Evolutionary conservation across 2,797 vertebrate genomes (phyloP), one percentile per base, ranked within the genome.

Genomic region (Enteromius trimaculatus): DNA sequence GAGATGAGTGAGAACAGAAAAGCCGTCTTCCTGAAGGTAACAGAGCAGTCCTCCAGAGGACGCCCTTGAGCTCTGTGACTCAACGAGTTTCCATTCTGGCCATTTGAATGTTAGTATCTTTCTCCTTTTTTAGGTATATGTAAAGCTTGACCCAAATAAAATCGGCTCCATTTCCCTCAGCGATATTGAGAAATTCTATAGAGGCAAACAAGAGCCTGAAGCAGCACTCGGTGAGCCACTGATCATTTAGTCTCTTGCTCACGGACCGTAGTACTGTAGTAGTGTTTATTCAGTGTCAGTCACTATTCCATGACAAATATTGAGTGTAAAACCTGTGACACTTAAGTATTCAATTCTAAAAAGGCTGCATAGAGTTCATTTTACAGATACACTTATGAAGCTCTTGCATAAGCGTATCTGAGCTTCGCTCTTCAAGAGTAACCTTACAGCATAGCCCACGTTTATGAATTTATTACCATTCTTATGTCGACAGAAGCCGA

Each of bases 111-210:
- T 78, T 44, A 55, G 37, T 49, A 17, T 70, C 39, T 23, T 10
- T 79, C 21, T 80, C 37, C 49, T 39, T 81, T 65, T 26, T 58
- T 68, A 88, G 87, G 87, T 87, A 79, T 88, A 88, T 82, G 66
- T 79, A 65, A 88, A 88, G 83, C 87, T 88, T n/a, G 87, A 88
- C 79, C 87, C 87, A 23, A 86, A 88, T 84, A 88, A 88, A 85
- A 84, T 78, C 1, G 87, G 85, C 26, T 88, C 23, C 2, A 62
- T 88, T n/a, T 49, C 80, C 3, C 55, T 85, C 65, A 84, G 37
- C 17, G 81, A 88, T 68, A 79, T 87, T 44, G 70, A 88, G 60
- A 88, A 88, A 62, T 88, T 88, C 82, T 87, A 84, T 62, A 81
- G 68, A 11, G 74, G 23, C 60, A 85, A 71, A 71, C 66, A 62